Evolutionary conservation across 30 jellyfish, hydroid and myxozoan species (phyloP), one percentile per base, ranked within the genome.

Genomic region (Calvadosia cruxmelitensis): DNA sequence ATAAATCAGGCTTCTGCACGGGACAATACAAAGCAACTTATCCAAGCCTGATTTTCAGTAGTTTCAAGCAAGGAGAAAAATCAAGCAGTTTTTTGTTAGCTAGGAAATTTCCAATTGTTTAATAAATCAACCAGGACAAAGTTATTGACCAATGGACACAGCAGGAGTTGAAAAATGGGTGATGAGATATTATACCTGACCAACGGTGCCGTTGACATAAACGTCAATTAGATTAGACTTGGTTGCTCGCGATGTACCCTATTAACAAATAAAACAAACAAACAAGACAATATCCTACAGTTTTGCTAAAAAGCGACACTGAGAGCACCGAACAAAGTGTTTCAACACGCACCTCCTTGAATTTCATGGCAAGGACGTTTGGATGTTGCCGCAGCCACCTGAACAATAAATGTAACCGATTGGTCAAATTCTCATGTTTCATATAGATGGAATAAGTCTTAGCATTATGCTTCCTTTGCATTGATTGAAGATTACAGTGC

Each of bases 371-470:
- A 74, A 85, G 33, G 33, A 85, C 95, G 35, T 85, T 85, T 24
- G 84, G 74, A 51, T 85, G 95, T 53, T 85, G 95, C 1, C 95
- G 93, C 7, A 85, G 93, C 95, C 95, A 85, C 95, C 95, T 85
- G 31, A 3, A 42, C 35, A 26, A 50, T 29, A 35, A 57, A 64
- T 0, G 10, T 42, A 42, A 42, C 20, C 15, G 57, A 42, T 42
- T n/a, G n/a, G n/a, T n/a, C n/a, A n/a, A n/a, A n/a, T n/a, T n/a
- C n/a, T n/a, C n/a, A n/a, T n/a, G n/a, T n/a, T n/a, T n/a, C n/a
- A n/a, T n/a, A n/a, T n/a, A n/a, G n/a, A n/a, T n/a, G n/a, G n/a
- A n/a, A n/a, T n/a, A n/a, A n/a, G n/a, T n/a, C n/a, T n/a, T n/a
- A n/a, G n/a, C n/a, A n/a, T n/a, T n/a, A n/a, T n/a, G n/a, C n/a